phyloP scores from a whole-genome alignment of 2,888 invertebrate genomes.

The Caradrina kadenii region DNA sequence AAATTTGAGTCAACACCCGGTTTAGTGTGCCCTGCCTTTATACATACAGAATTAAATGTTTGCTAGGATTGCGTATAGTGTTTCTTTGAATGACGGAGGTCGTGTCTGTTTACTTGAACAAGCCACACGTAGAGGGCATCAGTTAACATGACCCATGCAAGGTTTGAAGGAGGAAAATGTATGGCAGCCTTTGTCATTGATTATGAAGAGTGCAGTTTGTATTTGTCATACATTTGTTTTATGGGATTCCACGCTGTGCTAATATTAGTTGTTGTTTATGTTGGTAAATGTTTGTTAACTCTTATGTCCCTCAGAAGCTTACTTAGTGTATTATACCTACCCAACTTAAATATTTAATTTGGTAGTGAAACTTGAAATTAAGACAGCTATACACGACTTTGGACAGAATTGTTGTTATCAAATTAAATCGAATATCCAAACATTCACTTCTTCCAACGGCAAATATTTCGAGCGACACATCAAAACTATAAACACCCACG shows the following conservation, averaged over 20 bases:
- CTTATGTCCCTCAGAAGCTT: conserved; percentile 13
- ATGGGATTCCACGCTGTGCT: conserved; percentile 23
- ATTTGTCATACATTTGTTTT: conserved; percentile 42
- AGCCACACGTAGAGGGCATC: conserved; percentile 43
- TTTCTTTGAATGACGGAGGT: conserved; percentile 54
- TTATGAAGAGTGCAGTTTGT: conserved; percentile 16
- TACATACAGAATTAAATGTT: conserved; percentile 19
- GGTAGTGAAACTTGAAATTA: conserved; percentile 1
- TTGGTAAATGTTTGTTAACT: conserved; percentile 25
- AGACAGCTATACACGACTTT: background rate
- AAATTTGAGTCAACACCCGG: background rate
- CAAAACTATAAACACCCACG: background rate
- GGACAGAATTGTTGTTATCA: background rate
- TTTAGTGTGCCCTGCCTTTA: conserved; percentile 20
- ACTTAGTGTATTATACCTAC: conserved; percentile 14
- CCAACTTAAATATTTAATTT: conserved; percentile 5
- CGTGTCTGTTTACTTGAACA: conserved; percentile 25
- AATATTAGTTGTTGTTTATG: background rate
- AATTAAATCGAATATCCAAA: background rate
- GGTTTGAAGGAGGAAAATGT: conserved; percentile 44
- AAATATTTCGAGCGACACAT: background rate
- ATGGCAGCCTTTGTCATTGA: conserved; percentile 35
- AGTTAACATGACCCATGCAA: conserved; percentile 31
- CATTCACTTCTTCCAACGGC: background rate
- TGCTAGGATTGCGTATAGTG: conserved; percentile 35